These are phyloP conservation scores for Myotis vivesi DNA, from an alignment of 2,797 vertebrate species.

Conservation along the genomic window DNA sequence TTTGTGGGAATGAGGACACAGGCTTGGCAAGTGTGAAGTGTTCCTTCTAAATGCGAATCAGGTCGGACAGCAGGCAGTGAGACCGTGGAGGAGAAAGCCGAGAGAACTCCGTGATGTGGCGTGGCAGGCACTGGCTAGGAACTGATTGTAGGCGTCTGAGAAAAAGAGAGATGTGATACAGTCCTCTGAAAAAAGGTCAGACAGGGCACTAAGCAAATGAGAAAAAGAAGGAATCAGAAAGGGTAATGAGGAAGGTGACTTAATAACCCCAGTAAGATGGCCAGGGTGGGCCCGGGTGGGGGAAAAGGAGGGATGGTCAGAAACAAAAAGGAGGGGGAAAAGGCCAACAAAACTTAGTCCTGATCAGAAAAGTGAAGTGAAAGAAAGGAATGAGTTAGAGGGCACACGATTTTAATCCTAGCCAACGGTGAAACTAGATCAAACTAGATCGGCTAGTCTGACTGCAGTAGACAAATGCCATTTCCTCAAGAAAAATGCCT, in stretches of 20 bases:
- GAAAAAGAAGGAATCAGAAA: background rate
- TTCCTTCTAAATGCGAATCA: background rate
- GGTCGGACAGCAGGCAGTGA: background rate
- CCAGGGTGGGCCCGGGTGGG: rapidly evolving
- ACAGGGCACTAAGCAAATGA: background rate
- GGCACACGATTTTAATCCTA: background rate
- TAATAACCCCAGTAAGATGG: background rate
- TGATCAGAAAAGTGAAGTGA: background rate
- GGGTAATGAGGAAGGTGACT: background rate
- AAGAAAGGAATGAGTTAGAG: background rate
- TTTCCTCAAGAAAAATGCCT: constrained; percentile 30
- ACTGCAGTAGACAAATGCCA: background rate
- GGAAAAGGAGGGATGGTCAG: background rate
- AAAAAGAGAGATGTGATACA: background rate
- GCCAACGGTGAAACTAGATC: background rate
- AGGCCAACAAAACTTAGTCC: background rate
- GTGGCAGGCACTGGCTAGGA: background rate
- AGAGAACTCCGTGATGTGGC: background rate
- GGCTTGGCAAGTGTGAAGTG: background rate
- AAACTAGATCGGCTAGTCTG: background rate
- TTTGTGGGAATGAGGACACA: background rate
- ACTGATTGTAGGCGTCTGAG: background rate
- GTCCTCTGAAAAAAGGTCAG: background rate
- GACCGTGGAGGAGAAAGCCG: background rate
- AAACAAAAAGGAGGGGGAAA: background rate